Evolutionary conservation across 2,113 vertebrate species (phyloP), one percentile per base, ranked within the genome.

Genomic region (Salvelinus sp.): DNA sequence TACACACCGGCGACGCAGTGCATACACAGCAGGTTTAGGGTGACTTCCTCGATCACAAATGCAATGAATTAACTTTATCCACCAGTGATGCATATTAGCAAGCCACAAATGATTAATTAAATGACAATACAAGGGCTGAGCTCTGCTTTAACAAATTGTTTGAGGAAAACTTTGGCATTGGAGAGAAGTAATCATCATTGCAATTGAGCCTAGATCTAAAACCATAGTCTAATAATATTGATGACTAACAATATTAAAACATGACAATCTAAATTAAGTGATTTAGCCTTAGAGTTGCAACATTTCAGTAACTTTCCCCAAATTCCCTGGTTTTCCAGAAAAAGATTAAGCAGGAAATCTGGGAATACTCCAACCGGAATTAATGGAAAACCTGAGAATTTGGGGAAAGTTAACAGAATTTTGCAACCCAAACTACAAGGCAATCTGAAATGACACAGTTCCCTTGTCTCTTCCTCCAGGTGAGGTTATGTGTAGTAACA

Each of bases 141-240:
- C 30, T 44, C 28, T 20, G 2, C n/a, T 68, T 68, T 18, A 68
- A 68, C 18, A 18, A 5, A 16, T 68, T 30, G 18, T 38, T 20
- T 38, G 66, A 68, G 38, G 28, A 33, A 68, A 67, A 33, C 16
- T 9, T 44, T 44, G 30, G 27, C 30, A 68, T 2, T 68, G 30
- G 18, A 38, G 66, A 30, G 28, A 68, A 33, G 33, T 33, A 33
- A 33, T 67, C 18, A n/a, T 68, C 66, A 68, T 68, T 68, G 66
- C 30, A 68, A 62, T 9, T 62, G 66, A 33, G 66, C 30, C 30
- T 68, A 6, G 25, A 68, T 6, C 66, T 68, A 68, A 68, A 68
- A 68, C 30, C 66, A 68, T 68, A 28, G 30, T 68, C 28, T 68
- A 30, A 68, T 33, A 68, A 38, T 6, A 33, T 16, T 16, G 16